These are phyloP conservation scores for Athene noctua DNA, from an alignment of 2,113 vertebrate species.

Conservation along the genomic window DNA sequence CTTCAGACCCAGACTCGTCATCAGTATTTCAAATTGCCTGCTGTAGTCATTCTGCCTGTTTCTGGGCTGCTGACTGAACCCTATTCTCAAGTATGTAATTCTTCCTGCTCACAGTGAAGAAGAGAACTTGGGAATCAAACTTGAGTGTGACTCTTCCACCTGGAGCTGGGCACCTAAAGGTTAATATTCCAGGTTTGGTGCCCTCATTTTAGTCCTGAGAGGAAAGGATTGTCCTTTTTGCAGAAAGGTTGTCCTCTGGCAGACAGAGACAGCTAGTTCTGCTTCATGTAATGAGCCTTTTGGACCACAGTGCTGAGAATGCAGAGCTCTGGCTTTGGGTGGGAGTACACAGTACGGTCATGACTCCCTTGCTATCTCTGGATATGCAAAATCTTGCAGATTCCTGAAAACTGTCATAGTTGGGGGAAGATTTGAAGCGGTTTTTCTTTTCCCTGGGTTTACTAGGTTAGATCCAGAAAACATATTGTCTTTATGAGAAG, in stretches of 20 bases:
- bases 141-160: not conserved
- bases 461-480: not conserved
- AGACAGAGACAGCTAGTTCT: not conserved
- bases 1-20: not conserved
- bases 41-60: not conserved
- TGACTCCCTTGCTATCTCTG: constrained; percentile 25
- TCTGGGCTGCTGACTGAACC: not conserved
- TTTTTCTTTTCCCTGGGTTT: not conserved
- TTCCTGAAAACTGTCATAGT: not conserved
- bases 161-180: not conserved
- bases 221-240: not conserved
- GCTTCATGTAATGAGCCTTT: not conserved
- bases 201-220: not conserved
- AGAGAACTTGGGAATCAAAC: not conserved
- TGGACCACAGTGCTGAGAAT: not conserved
- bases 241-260: not conserved
- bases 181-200: not conserved
- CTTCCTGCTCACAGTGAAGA: not conserved
- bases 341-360: not conserved
- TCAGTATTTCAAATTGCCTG: not conserved
- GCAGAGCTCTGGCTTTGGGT: constrained; percentile 32
- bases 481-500: not conserved
- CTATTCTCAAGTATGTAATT: not conserved
- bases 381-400: constrained; percentile 25
- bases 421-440: not conserved